Conservation (phyloP, 2,797 vertebrate genomes). For the Tolypeutes matacus region DNA sequence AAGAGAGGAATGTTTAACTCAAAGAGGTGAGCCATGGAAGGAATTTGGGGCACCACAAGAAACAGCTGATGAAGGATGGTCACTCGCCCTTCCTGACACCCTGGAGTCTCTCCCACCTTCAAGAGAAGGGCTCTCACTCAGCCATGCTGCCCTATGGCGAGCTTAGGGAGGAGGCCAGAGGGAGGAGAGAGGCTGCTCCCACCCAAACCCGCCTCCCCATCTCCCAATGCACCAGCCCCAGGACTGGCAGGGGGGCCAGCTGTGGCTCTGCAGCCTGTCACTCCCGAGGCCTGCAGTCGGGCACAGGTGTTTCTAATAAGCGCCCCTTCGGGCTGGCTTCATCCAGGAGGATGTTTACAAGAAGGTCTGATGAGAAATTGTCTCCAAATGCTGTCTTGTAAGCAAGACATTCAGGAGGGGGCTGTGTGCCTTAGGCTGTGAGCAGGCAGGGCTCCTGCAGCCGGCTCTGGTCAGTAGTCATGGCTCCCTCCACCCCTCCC, state of each 20-base stretch:
- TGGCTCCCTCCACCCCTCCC: slow-evolving; percentile 35
- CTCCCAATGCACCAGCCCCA: slow-evolving; percentile 55
- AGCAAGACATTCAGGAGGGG: slow-evolving; percentile 79
- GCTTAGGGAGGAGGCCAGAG: neutral
- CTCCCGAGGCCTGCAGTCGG: slow-evolving; percentile 74
- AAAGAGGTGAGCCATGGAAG: neutral
- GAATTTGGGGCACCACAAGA: neutral
- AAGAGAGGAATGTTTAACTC: neutral
- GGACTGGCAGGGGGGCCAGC: slow-evolving; percentile 47
- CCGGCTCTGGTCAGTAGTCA: slow-evolving; percentile 70
- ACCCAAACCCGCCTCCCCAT: neutral
- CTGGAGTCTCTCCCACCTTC: rapidly evolving
- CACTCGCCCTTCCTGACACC: neutral
- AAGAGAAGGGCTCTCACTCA: neutral
- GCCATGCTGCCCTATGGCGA: neutral
- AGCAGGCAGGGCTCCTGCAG: slow-evolving; percentile 76
- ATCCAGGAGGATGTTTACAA: slow-evolving; percentile 83
- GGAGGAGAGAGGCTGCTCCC: neutral
- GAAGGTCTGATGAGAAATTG: slow-evolving; percentile 82
- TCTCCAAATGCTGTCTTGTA: slow-evolving; percentile 85
- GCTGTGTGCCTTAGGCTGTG: slow-evolving; percentile 77
- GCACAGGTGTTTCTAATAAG: slow-evolving; percentile 83
- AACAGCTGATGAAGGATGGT: neutral
- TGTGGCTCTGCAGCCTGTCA: slow-evolving; percentile 79
- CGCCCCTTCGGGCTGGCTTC: slow-evolving; percentile 79